phyloP scores from a whole-genome alignment of 2,888 invertebrate species.

The Dorcus hopei region DNA sequence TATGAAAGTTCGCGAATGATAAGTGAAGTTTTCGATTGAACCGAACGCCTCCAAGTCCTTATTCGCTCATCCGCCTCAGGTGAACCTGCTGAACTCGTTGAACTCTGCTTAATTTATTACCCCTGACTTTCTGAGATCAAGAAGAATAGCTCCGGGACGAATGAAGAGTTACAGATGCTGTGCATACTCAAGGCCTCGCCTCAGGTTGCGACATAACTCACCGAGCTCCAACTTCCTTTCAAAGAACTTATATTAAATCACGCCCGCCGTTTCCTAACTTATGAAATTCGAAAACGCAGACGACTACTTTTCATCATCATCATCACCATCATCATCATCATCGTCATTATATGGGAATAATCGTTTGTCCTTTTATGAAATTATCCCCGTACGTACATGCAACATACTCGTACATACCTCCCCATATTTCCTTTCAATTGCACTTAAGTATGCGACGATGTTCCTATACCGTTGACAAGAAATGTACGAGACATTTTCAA shows the following conservation, averaged over 20 bases:
- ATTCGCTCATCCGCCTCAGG: conserved; percentile 26
- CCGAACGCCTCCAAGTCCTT: not conserved
- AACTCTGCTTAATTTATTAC: conserved; percentile 40
- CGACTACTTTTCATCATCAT: not conserved
- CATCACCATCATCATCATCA: too few relatives aligned
- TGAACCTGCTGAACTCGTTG: conserved; percentile 33
- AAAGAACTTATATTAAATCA: conserved; percentile 32
- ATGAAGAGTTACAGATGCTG: conserved; percentile 36
- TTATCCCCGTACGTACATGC: too few relatives aligned
- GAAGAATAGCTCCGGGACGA: conserved; percentile 40
- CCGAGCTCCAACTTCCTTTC: conserved; percentile 29
- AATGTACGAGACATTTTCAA: too few relatives aligned
- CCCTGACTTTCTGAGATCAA: conserved; percentile 37
- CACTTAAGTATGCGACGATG: too few relatives aligned
- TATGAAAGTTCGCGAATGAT: conserved; percentile 14
- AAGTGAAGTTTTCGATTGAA: not conserved
- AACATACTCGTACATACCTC: too few relatives aligned
- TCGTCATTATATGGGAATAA: too few relatives aligned
- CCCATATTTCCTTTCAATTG: too few relatives aligned
- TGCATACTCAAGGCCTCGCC: conserved; percentile 27
- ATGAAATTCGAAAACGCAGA: not conserved
- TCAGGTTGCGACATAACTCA: conserved; percentile 24
- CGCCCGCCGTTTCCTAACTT: conserved; percentile 2
- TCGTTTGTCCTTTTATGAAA: too few relatives aligned
- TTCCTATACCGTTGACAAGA: too few relatives aligned